These are phyloP conservation scores for Desoria tigrina DNA, from an alignment of 2,888 invertebrate species.

Conservation along the genomic window DNA sequence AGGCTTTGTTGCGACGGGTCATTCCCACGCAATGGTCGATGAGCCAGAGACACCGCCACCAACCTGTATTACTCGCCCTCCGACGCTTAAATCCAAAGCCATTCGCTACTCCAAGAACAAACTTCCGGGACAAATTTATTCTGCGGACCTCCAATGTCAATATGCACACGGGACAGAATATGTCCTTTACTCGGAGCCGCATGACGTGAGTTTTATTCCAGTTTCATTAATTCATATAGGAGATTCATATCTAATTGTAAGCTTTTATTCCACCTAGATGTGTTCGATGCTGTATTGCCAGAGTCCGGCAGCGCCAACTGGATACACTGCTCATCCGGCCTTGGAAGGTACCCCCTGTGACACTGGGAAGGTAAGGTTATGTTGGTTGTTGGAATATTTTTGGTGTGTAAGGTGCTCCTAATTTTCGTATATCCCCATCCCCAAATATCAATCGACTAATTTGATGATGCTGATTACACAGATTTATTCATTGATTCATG, in stretches of 20 bases:
- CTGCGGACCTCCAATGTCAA: background rate
- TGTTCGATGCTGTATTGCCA: slow-evolving; percentile 57
- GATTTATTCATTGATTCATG: too few relatives aligned
- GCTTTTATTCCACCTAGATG: too few relatives aligned
- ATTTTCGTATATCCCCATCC: too few relatives aligned
- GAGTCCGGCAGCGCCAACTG: too few relatives aligned
- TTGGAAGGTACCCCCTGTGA: slow-evolving; percentile 57
- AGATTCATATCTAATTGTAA: too few relatives aligned
- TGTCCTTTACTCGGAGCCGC: too few relatives aligned
- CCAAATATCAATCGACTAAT: too few relatives aligned
- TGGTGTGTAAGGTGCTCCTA: too few relatives aligned
- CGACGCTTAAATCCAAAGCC: background rate
- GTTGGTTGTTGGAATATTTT: too few relatives aligned
- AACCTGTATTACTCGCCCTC: background rate
- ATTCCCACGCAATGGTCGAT: slow-evolving; percentile 20
- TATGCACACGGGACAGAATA: background rate
- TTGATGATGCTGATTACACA: too few relatives aligned
- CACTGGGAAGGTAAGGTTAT: slow-evolving; percentile 45
- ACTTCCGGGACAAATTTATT: slow-evolving; percentile 7
- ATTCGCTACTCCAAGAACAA: background rate
- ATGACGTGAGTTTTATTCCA: too few relatives aligned
- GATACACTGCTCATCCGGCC: slow-evolving; percentile 55
- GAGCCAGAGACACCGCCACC: background rate
- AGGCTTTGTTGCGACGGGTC: slow-evolving; percentile 54
- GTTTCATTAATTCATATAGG: too few relatives aligned